These are phyloP conservation scores for Sanderia malayensis DNA, from an alignment of 30 jellyfish, hydroid and myxozoan genomes.

Conservation along the genomic window DNA sequence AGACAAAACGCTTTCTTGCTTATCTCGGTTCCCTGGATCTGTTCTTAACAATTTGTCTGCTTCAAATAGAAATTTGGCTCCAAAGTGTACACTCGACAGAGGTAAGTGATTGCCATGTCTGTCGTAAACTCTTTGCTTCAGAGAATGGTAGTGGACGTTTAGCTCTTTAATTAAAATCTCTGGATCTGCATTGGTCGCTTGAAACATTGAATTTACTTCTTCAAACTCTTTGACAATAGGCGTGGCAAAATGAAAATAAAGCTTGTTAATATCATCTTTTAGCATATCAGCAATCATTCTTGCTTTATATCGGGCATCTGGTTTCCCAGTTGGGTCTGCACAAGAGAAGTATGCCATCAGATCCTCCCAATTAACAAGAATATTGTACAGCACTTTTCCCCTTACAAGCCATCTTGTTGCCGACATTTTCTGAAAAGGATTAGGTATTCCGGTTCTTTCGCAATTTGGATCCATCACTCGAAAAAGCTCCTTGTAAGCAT, in stretches of 20 bases:
- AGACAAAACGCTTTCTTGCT: background rate
- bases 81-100: conserved; percentile 23
- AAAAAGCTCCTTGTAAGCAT: conserved; percentile 32
- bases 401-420: conserved; percentile 52
- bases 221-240: conserved; percentile 52
- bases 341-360: conserved; percentile 48
- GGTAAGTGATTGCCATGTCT: conserved; percentile 11
- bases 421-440: conserved; percentile 46
- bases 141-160: background rate
- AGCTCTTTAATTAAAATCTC: conserved; percentile 1
- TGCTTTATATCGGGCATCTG: conserved; percentile 30
- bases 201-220: conserved; percentile 14
- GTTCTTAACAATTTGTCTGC: conserved; percentile 11
- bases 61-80: conserved; percentile 27
- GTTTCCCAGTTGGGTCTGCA: conserved; percentile 44
- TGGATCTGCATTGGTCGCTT: background rate
- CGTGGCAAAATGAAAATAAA: background rate
- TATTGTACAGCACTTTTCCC: conserved; percentile 47
- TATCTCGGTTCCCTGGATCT: conserved; percentile 9
- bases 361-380: conserved; percentile 51
- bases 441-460: conserved; percentile 35
- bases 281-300: conserved; percentile 34
- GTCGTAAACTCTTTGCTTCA: conserved; percentile 30
- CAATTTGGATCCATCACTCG: conserved; percentile 26
- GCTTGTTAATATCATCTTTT: conserved; percentile 18